These are phyloP conservation scores for Agelas oroides DNA, from an alignment of 37 sponge, comb jelly and placozoan species.

Conservation along the genomic window DNA sequence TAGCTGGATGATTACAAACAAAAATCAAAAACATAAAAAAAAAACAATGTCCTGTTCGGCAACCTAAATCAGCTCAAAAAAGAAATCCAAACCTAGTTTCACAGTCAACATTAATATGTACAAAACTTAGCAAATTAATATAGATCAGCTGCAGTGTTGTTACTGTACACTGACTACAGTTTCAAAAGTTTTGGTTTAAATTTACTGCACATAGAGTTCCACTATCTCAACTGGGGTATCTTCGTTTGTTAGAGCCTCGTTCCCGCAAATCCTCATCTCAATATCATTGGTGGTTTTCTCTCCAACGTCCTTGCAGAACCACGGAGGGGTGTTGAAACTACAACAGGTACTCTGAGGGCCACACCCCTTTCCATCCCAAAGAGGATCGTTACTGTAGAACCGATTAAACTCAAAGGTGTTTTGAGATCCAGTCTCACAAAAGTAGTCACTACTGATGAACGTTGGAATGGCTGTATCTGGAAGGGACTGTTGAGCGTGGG, in stretches of 20 bases:
- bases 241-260: conserved; percentile 43
- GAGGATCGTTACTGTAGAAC: conserved; percentile 16
- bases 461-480: conserved; percentile 14
- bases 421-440: conserved; percentile 53
- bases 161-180: no score
- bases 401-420: neutral
- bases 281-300: conserved; percentile 8
- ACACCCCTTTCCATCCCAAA: conserved; percentile 68
- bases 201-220: conserved; percentile 49
- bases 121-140: no score
- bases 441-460: conserved; percentile 38
- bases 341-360: conserved; percentile 50
- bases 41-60: no score
- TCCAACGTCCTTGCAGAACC: conserved; percentile 40
- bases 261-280: conserved; percentile 61
- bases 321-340: neutral
- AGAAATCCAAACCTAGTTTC: no score
- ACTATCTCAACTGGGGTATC: conserved; percentile 60
- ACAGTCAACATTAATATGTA: no score
- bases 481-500: conserved; percentile 2
- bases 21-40: no score
- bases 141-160: no score
- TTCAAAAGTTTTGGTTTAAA: no score
- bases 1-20: no score
- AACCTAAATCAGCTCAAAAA: no score